Percentiles rank a stretch among this genome's conserved stretches.
Evolutionary conservation across 2,888 invertebrate species (phyloP).

Genomic region (Zaprionus obscuricornis): DNA sequence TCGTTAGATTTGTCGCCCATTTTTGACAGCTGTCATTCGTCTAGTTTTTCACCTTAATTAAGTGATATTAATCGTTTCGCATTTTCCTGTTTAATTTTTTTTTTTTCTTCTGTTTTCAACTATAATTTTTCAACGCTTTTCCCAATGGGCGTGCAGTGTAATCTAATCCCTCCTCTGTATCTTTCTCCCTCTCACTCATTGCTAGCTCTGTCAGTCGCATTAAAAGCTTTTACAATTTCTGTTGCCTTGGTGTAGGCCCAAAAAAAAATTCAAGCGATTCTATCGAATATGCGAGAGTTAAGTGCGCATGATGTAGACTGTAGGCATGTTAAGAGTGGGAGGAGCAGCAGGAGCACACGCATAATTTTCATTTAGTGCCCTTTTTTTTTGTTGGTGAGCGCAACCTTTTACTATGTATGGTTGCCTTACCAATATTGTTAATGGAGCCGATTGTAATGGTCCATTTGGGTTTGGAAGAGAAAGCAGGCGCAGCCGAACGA

Average conservation of each 20-base stretch:
- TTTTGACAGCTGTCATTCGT: conserved; percentile 74
- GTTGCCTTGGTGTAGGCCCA: conserved; percentile 33
- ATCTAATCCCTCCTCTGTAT: too few species aligned
- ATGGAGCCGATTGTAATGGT: conserved; percentile 67
- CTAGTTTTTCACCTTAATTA: conserved; percentile 78
- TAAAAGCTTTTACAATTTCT: conserved; percentile 69
- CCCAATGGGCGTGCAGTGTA: not conserved
- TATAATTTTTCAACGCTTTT: conserved; percentile 32
- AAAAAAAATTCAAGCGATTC: too few species aligned
- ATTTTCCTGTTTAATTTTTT: conserved; percentile 17
- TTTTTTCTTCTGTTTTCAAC: conserved; percentile 34
- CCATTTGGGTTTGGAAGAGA: conserved; percentile 27
- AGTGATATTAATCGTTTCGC: conserved; percentile 71
- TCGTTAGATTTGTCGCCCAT: conserved; percentile 38
- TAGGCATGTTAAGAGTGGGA: not conserved
- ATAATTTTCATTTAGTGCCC: conserved; percentile 72
- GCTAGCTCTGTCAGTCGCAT: too few species aligned
- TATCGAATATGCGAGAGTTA: too few species aligned
- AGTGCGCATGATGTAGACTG: conserved; percentile 7
- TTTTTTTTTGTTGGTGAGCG: conserved; percentile 40
- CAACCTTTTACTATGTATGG: not conserved
- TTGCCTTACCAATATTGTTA: conserved; percentile 67
- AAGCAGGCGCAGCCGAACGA: too few species aligned
- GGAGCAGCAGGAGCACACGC: conserved; percentile 47
- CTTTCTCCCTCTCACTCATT: too few species aligned